Percentiles rank a stretch among this genome's conserved stretches.
Conservation (phyloP, 2,797 vertebrate genomes). For the Macroramphosus scolopax region DNA sequence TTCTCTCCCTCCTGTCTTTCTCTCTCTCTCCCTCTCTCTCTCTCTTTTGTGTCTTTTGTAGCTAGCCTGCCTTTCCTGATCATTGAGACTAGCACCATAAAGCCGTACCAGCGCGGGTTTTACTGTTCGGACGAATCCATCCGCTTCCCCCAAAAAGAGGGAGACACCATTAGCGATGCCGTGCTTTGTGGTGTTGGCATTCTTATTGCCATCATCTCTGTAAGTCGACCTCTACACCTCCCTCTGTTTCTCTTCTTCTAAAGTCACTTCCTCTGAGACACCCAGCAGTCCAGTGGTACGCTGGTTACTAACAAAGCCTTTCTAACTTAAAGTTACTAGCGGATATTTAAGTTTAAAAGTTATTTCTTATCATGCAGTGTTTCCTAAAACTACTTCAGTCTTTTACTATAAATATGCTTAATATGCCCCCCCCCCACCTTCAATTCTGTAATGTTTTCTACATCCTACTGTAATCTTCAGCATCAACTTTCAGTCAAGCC, state of each 20-base stretch:
- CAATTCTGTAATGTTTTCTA: constrained; percentile 31
- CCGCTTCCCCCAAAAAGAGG: constrained; percentile 91
- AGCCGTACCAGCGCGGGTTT: constrained; percentile 94
- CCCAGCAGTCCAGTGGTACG: background rate
- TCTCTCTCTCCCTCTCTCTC: constrained; percentile 16
- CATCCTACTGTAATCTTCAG: constrained; percentile 39
- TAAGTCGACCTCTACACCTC: constrained; percentile 78
- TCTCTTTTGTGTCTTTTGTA: constrained; percentile 71
- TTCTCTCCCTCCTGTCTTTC: constrained; percentile 24
- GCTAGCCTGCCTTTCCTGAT: constrained; percentile 98
- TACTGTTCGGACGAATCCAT: constrained; percentile 98
- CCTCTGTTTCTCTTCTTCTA: constrained; percentile 40
- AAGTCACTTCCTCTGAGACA: constrained; percentile 6
- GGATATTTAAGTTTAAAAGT: constrained; percentile 31
- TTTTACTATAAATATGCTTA: constrained; percentile 44
- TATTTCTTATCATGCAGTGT: constrained; percentile 44
- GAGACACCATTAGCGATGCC: constrained; percentile 95
- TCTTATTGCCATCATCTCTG: constrained; percentile 92
- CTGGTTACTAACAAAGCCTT: constrained; percentile 25
- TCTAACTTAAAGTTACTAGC: background rate
- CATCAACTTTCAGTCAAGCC: constrained; percentile 33
- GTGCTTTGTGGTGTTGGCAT: constrained; percentile 94
- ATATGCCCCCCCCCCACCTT: constrained; percentile 37
- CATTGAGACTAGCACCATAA: constrained; percentile 96
- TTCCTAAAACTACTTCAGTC: constrained; percentile 35